Percentiles rank a stretch among this genome's conserved stretches.
Conservation (phyloP, 1,140 invertebrate genomes). For the Drosophila grimshawi region DNA sequence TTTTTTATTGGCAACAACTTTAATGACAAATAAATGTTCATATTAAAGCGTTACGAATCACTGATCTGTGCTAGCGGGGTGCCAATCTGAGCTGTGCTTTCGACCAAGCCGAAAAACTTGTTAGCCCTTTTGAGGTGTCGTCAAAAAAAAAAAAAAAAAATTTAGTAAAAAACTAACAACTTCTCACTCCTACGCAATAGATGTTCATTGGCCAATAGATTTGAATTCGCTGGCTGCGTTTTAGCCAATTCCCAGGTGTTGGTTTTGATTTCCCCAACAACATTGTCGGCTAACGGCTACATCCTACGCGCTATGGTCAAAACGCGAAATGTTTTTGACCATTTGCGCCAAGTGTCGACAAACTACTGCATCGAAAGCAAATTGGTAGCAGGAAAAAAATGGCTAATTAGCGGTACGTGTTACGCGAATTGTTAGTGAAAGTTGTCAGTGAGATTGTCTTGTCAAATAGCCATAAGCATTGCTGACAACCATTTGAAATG, state of each 20-base stretch:
- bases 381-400: conserved; percentile 21
- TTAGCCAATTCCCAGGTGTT: conserved; percentile 41
- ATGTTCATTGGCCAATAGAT: conserved; percentile 30
- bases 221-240: conserved; percentile 1
- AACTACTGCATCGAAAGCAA: conserved; percentile 33
- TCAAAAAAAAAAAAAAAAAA: conserved; percentile 6
- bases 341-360: conserved; percentile 14
- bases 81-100: conserved; percentile 47
- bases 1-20: conserved; percentile 64
- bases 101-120: conserved; percentile 29
- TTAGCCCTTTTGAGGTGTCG: conserved; percentile 36
- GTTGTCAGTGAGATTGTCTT: background rate
- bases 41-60: conserved; percentile 46
- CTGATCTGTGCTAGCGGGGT: background rate
- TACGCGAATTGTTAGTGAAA: conserved; percentile 27
- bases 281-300: conserved; percentile 28
- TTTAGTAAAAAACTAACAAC: background rate
- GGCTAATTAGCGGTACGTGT: conserved; percentile 32
- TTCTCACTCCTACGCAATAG: conserved; percentile 33
- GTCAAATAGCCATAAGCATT: background rate
- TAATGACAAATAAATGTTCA: conserved; percentile 65
- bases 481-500: background rate
- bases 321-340: conserved; percentile 13
- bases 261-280: conserved; percentile 3
- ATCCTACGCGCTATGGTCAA: conserved; percentile 48